Evolutionary conservation across 2,888 invertebrate genomes (phyloP), one percentile per base, ranked within the genome.

Genomic region (Heliconius ethilla): DNA sequence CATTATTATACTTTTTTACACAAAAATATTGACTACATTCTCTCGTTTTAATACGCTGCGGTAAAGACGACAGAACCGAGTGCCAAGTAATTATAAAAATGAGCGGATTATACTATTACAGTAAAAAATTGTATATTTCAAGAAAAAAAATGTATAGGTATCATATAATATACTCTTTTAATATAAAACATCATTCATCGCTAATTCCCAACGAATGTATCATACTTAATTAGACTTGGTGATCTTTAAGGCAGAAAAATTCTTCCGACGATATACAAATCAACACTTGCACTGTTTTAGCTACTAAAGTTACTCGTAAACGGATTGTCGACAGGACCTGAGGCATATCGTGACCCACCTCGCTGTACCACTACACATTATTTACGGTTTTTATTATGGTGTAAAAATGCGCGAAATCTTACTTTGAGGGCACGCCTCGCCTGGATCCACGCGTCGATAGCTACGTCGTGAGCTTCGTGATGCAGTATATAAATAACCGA

Each of bases 331-430:
- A 91, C 85, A 82, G 80, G 84, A 89, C 93, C 90, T 83, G 87
- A 83, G 90, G 93, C 93, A 84, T 87, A 84, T 93, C 93, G 94
- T 94, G 93, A 94, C 93, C 91, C 84, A 89, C 86, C 90, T 88
- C 85, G 86, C 88, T 88, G 87, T 88, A 59, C 73, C 88, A 90
- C 89, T 90, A 87, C 88, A 89, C 87, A 88, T 91, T 92, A 92
- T 92, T 92, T 92, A 92, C 90, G 90, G 92, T 92, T 93, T 93
- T 93, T 93, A 92, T 91, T 90, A 89, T 88, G 88, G 88, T 87
- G 90, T 91, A 92, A 93, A 93, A 93, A 92, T 90, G 90, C 89
- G 92, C 90, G 89, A 93, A 92, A 90, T 88, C 89, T 92, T 91
- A 89, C 87, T 82, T 85, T 81, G 86, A 85, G 86, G 87, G 87